Evolutionary conservation across 2,113 vertebrate genomes (phyloP).

Genomic region (Felis chaus): DNA sequence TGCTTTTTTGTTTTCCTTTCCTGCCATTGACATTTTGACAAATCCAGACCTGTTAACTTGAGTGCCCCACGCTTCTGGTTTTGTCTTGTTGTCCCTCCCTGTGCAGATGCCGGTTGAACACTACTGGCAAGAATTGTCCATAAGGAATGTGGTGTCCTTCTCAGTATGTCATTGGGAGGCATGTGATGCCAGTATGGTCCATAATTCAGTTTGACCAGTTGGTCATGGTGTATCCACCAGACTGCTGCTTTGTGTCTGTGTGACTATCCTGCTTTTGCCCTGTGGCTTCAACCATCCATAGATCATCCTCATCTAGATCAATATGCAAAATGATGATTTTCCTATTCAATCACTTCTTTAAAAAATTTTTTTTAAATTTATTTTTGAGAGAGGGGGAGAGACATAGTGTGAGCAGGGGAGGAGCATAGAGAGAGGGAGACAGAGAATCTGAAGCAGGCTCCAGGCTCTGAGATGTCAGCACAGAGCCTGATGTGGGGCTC

Average conservation of each 20-base stretch:
- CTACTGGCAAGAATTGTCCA: not conserved
- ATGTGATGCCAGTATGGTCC: not conserved
- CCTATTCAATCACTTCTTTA: not conserved
- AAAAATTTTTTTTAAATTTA: no score
- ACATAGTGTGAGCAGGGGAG: no score
- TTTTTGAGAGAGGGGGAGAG: no score
- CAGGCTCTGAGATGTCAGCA: no score
- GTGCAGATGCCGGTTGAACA: not conserved
- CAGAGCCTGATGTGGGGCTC: no score
- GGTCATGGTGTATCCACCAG: rapidly evolving
- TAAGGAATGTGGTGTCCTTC: not conserved
- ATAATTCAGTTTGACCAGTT: not conserved
- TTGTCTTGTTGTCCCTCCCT: not conserved
- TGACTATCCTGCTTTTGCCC: not conserved
- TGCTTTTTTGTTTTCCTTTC: not conserved
- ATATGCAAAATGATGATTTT: not conserved
- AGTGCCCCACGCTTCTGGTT: not conserved
- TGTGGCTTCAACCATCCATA: not conserved
- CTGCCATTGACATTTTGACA: not conserved
- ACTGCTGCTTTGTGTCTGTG: not conserved
- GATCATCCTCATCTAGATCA: not conserved
- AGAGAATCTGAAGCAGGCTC: no score
- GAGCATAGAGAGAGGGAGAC: no score
- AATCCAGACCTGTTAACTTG: not conserved
- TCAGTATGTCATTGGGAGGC: not conserved